Percentiles rank a stretch among this genome's conserved stretches.
Conservation (phyloP, 2,113 vertebrate genomes). For the Syngnathus typhle region DNA sequence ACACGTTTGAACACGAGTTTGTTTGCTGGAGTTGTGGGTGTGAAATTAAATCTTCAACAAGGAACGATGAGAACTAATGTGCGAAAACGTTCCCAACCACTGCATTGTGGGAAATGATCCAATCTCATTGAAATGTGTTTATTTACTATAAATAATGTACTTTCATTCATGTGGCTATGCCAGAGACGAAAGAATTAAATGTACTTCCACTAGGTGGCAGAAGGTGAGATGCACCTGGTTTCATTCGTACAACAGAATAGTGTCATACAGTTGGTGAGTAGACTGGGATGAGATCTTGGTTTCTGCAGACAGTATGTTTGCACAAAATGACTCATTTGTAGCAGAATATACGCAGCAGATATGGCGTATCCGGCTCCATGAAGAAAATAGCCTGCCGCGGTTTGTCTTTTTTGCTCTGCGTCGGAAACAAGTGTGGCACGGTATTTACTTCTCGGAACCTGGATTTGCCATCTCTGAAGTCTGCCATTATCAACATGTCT, state of each 20-base stretch:
- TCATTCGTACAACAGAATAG: background rate
- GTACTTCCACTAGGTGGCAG: background rate
- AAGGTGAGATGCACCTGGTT: background rate
- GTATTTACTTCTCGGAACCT: too few relatives aligned
- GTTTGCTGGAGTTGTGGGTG: background rate
- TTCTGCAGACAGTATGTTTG: too few relatives aligned
- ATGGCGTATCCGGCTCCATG: too few relatives aligned
- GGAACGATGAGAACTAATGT: conserved; percentile 15
- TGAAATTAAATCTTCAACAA: conserved; percentile 14
- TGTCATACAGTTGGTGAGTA: background rate
- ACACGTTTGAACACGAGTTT: background rate
- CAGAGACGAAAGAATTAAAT: background rate
- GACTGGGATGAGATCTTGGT: background rate
- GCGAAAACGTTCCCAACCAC: background rate
- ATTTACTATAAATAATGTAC: background rate
- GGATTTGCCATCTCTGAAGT: too few relatives aligned
- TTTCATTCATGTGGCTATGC: background rate
- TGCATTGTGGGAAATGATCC: background rate
- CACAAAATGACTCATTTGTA: too few relatives aligned
- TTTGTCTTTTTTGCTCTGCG: too few relatives aligned
- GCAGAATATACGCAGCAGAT: too few relatives aligned
- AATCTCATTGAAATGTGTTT: background rate
- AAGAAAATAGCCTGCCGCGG: too few relatives aligned
- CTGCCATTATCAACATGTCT: too few relatives aligned
- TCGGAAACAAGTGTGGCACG: too few relatives aligned